Evolutionary conservation across 1,140 invertebrate species (phyloP).

Genomic region (Pachypsylla venusta): DNA sequence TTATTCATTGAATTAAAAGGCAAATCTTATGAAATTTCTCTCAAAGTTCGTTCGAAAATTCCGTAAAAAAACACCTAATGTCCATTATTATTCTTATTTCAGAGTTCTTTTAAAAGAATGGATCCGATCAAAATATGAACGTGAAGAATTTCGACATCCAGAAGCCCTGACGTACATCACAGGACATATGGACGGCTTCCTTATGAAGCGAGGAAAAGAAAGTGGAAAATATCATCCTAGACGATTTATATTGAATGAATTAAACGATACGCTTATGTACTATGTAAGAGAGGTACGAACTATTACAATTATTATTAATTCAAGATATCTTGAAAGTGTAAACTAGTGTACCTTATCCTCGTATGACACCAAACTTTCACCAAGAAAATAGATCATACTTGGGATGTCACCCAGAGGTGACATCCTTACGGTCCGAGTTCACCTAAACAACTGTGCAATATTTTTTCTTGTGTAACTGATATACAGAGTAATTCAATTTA

Average conservation of each 20-base stretch:
- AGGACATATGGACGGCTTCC: conserved; percentile 63
- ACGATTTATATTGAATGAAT: conserved; percentile 66
- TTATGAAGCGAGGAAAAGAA: conserved; percentile 81
- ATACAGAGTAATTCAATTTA: no score
- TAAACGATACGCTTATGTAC: conserved; percentile 67
- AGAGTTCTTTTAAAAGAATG: conserved; percentile 80
- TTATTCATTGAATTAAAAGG: no score
- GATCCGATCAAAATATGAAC: conserved; percentile 79
- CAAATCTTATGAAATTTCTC: no score
- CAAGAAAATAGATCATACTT: no score
- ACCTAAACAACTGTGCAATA: no score
- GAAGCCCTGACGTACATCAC: conserved; percentile 59
- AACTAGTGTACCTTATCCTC: no score
- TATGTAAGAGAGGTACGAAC: conserved; percentile 59
- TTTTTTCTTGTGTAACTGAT: no score
- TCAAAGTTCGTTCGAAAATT: neutral
- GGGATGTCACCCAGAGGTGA: no score
- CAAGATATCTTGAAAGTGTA: no score
- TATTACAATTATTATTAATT: no score
- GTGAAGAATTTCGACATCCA: conserved; percentile 70
- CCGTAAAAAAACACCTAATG: neutral
- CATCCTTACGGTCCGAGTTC: no score
- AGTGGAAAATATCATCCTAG: conserved; percentile 64
- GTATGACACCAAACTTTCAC: no score
- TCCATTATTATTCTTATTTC: conserved; percentile 30